phyloP scores from a whole-genome alignment of 1,140 invertebrate species.

The Contarinia nasturtii region DNA sequence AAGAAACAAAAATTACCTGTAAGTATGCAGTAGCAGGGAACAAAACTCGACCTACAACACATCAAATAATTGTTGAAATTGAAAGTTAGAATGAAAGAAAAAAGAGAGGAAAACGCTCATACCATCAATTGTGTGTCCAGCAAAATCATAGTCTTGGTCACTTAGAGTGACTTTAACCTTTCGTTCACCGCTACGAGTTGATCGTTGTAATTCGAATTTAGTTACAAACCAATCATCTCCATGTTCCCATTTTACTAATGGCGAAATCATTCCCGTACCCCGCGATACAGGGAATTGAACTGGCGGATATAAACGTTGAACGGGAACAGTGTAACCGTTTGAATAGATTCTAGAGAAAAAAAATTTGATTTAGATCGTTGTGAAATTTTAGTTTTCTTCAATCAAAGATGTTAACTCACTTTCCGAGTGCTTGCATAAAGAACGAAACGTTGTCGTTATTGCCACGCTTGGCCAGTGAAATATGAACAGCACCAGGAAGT shows the following conservation, averaged over 20 bases:
- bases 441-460: slow-evolving; percentile 49
- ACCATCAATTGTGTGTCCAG: slow-evolving; percentile 75
- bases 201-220: slow-evolving; percentile 23
- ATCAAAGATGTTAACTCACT: too few species aligned
- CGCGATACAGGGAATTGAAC: slow-evolving; percentile 57
- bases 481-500: slow-evolving; percentile 36
- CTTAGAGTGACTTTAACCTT: slow-evolving; percentile 35
- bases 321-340: slow-evolving; percentile 25
- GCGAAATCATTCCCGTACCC: slow-evolving; percentile 55
- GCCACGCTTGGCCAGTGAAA: slow-evolving; percentile 60
- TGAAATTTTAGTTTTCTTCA: too few species aligned
- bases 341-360: slow-evolving; percentile 22
- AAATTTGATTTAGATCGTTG: neutral
- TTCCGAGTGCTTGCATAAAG: slow-evolving; percentile 51
- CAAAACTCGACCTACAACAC: slow-evolving; percentile 34
- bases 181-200: slow-evolving; percentile 33
- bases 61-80: neutral
- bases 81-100: neutral
- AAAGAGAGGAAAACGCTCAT: too few species aligned
- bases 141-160: slow-evolving; percentile 52
- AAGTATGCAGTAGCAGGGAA: slow-evolving; percentile 81
- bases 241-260: slow-evolving; percentile 81
- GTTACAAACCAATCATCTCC: slow-evolving; percentile 46
- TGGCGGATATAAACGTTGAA: slow-evolving; percentile 35
- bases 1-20: too few species aligned